Evolutionary conservation across 2,113 vertebrate genomes (phyloP).

Genomic region (Forbesichthys agassizii): DNA sequence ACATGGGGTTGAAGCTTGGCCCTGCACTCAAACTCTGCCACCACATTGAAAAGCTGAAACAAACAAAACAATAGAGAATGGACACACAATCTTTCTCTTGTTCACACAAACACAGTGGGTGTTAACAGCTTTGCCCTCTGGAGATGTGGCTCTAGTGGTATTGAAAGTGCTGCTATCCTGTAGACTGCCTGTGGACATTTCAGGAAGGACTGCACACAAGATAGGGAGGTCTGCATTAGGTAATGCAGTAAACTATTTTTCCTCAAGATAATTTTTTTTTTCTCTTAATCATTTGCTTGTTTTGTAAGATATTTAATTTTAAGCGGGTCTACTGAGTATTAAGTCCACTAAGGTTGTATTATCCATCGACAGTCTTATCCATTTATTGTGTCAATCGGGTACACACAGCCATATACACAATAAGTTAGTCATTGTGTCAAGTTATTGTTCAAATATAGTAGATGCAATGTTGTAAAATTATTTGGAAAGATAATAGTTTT

Average conservation of each 20-base stretch:
- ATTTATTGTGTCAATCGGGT: slow-evolving; percentile 7
- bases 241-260: slow-evolving; percentile 25
- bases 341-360: slow-evolving; percentile 27
- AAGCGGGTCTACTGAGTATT: slow-evolving; percentile 26
- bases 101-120: slow-evolving; percentile 9
- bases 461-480: slow-evolving; percentile 34
- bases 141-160: not conserved
- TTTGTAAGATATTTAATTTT: slow-evolving; percentile 29
- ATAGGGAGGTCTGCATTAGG: slow-evolving; percentile 33
- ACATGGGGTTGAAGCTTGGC: slow-evolving; percentile 94
- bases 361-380: not conserved
- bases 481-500: slow-evolving; percentile 41
- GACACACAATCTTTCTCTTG: not conserved
- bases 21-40: slow-evolving; percentile 91
- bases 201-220: slow-evolving; percentile 15
- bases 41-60: slow-evolving; percentile 92
- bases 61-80: slow-evolving; percentile 80
- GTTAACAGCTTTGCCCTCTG: slow-evolving; percentile 4
- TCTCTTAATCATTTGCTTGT: slow-evolving; percentile 10
- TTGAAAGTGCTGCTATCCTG: not conserved
- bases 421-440: slow-evolving; percentile 20
- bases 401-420: slow-evolving; percentile 1
- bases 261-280: not conserved
- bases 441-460: slow-evolving; percentile 11
- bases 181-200: slow-evolving; percentile 6